Percentiles rank a stretch among this genome's conserved stretches.
These are phyloP conservation scores for Cyanoliseus patagonus DNA, from an alignment of 2,113 vertebrate species.

Conservation along the genomic window DNA sequence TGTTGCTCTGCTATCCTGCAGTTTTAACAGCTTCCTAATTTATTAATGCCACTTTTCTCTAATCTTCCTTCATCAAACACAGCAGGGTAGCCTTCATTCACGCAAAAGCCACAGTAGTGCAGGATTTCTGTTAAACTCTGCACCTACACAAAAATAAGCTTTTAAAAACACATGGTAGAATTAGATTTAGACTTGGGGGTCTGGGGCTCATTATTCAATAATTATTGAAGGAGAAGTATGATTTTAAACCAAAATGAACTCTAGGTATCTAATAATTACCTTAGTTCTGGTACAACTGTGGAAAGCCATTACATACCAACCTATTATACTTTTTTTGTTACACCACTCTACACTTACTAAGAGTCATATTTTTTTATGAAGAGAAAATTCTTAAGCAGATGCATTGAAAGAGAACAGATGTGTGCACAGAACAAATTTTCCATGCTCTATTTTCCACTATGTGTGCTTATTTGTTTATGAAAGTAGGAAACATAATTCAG, in stretches of 20 bases:
- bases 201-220: slow-evolving; percentile 51
- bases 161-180: slow-evolving; percentile 57
- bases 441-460: slow-evolving; percentile 26
- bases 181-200: slow-evolving; percentile 44
- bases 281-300: slow-evolving; percentile 13
- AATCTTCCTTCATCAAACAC: slow-evolving; percentile 40
- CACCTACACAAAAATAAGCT: slow-evolving; percentile 39
- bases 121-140: slow-evolving; percentile 38
- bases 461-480: neutral
- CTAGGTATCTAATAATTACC: slow-evolving; percentile 61
- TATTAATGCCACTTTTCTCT: slow-evolving; percentile 60
- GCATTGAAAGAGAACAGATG: slow-evolving; percentile 43
- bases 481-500: neutral
- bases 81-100: slow-evolving; percentile 27
- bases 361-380: neutral
- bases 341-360: neutral
- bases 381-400: slow-evolving; percentile 34
- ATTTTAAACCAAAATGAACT: slow-evolving; percentile 68
- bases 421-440: slow-evolving; percentile 20
- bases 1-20: slow-evolving; percentile 26
- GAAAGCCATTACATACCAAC: slow-evolving; percentile 26
- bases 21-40: slow-evolving; percentile 61
- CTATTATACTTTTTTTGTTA: neutral
- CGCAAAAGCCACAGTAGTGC: slow-evolving; percentile 9
- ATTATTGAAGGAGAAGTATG: slow-evolving; percentile 57